A percentile compares a stretch with the other conserved stretches of the same genome.
Evolutionary conservation across 2,797 vertebrate genomes (phyloP).

Genomic region (Hafferia zeledoni): DNA sequence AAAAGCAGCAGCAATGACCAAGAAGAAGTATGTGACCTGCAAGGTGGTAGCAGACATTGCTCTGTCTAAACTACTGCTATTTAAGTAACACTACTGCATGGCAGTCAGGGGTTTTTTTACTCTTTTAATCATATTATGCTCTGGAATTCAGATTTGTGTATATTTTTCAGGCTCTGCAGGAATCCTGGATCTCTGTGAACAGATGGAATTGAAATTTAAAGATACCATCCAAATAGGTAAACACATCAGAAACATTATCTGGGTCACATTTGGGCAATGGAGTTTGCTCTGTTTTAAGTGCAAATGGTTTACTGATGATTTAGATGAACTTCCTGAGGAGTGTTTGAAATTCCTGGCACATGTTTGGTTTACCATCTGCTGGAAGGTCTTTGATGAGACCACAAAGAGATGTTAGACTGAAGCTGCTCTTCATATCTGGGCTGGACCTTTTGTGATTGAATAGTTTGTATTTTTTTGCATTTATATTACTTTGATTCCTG

Average conservation of each 20-base stretch:
- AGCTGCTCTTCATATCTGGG: neutral
- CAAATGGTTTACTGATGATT: slow-evolving; percentile 58
- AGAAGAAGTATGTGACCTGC: neutral
- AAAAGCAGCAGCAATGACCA: neutral
- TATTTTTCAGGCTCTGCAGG: slow-evolving; percentile 36
- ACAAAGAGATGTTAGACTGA: neutral
- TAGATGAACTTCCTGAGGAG: slow-evolving; percentile 64
- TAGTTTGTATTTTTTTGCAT: neutral
- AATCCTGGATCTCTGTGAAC: neutral
- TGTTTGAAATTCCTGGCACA: slow-evolving; percentile 68
- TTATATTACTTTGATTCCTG: neutral
- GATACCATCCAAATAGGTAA: slow-evolving; percentile 30
- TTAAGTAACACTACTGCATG: neutral
- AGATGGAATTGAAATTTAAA: slow-evolving; percentile 16
- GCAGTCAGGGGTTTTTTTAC: neutral
- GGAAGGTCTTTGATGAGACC: slow-evolving; percentile 50
- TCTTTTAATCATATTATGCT: neutral
- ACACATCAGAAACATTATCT: slow-evolving; percentile 59
- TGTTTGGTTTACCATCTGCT: slow-evolving; percentile 44
- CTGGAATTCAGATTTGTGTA: neutral
- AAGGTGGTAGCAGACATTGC: rapidly evolving
- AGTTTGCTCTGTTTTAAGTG: slow-evolving; percentile 55
- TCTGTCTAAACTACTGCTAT: neutral
- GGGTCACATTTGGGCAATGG: slow-evolving; percentile 61
- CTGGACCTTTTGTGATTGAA: neutral